Evolutionary conservation across 2,797 vertebrate species (phyloP).

Genomic region (Enteromius anoplus): DNA sequence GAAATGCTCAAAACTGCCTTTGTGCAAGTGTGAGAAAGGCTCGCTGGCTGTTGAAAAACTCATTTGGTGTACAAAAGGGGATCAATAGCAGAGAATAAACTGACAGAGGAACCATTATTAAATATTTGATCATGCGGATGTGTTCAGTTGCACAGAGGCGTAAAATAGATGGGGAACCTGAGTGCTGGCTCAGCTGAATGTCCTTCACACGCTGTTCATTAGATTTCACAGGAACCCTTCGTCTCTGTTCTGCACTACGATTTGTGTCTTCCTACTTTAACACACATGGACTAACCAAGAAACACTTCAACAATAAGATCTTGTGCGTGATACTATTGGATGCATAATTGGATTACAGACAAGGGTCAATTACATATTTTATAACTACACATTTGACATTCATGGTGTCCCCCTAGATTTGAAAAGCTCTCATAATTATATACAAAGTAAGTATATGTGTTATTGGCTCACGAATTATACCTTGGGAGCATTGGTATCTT

Average conservation of each 20-base stretch:
- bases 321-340: neutral
- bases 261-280: neutral
- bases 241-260: neutral
- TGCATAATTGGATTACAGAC: neutral
- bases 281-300: neutral
- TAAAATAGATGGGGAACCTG: constrained; percentile 23
- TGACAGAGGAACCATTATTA: constrained; percentile 33
- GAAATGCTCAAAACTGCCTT: constrained; percentile 7
- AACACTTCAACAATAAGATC: neutral
- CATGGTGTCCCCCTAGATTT: neutral
- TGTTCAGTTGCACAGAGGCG: constrained; percentile 35
- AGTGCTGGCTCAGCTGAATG: constrained; percentile 40
- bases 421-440: constrained; percentile 11
- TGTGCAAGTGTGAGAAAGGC: constrained; percentile 18
- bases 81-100: constrained; percentile 39
- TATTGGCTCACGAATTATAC: neutral
- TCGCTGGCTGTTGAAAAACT: constrained; percentile 13
- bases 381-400: neutral
- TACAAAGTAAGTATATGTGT: neutral
- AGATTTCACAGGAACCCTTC: constrained; percentile 23
- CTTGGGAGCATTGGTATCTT: neutral
- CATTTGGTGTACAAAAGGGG: constrained; percentile 22
- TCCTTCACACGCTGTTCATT: constrained; percentile 27
- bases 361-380: neutral
- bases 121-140: constrained; percentile 40